phyloP scores from a whole-genome alignment of 2,797 vertebrate genomes.

The Pangasius sanitwongsei region DNA sequence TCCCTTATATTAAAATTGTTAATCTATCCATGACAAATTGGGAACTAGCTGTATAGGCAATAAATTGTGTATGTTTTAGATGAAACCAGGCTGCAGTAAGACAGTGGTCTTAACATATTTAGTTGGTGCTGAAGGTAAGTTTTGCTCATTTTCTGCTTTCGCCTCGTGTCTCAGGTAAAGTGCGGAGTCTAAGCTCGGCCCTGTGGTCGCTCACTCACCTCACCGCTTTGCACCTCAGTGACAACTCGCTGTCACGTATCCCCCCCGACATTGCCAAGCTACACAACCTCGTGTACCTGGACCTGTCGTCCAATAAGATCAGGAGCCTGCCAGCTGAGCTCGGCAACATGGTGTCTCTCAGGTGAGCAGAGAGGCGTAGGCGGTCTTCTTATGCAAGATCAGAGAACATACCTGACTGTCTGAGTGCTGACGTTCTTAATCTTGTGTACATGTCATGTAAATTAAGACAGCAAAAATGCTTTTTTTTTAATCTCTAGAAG shows the following conservation, averaged over 20 bases:
- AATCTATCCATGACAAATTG: background rate
- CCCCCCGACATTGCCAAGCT: constrained; percentile 99
- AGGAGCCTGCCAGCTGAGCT: constrained; percentile 98
- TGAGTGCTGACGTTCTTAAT: background rate
- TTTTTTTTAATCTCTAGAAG: background rate
- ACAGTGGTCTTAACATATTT: background rate
- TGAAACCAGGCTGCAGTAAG: background rate
- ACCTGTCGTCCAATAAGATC: constrained; percentile 97
- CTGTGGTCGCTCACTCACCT: constrained; percentile 97
- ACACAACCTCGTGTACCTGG: constrained; percentile 97
- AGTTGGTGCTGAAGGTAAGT: background rate
- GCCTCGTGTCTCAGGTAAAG: constrained; percentile 79
- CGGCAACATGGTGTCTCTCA: constrained; percentile 99
- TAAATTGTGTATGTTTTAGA: background rate
- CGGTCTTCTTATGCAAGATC: background rate
- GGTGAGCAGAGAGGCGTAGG: constrained; percentile 69
- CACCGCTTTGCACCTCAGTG: constrained; percentile 96
- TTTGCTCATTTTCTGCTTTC: background rate
- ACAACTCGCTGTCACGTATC: constrained; percentile 96
- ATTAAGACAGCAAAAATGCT: background rate
- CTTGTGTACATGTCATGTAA: background rate
- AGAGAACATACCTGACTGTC: background rate
- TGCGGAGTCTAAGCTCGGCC: constrained; percentile 92
- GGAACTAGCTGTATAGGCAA: background rate
- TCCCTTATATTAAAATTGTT: background rate